These are phyloP conservation scores for Rapana venosa DNA, from an alignment of 2,888 invertebrate species.

Conservation along the genomic window DNA sequence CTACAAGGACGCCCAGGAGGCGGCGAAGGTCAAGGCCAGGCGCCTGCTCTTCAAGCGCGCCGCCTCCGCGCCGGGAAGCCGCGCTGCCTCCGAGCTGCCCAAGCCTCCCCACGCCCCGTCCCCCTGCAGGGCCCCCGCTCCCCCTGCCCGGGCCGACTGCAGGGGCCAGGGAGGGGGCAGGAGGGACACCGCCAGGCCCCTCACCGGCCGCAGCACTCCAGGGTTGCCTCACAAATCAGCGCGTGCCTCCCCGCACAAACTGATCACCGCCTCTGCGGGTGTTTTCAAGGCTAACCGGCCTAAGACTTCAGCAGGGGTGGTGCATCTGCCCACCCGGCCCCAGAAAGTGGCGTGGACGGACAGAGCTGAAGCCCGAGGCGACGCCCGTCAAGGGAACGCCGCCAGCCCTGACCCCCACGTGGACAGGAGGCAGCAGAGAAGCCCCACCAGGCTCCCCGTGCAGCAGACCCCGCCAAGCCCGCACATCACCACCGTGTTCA, in stretches of 20 bases:
- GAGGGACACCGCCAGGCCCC: neutral
- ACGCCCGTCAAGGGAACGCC: neutral
- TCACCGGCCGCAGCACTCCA: conserved; percentile 21
- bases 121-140: neutral
- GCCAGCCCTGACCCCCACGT: neutral
- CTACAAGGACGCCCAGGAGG: conserved; percentile 51
- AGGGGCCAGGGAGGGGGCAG: neutral
- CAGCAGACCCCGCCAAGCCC: neutral
- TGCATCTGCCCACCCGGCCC: neutral
- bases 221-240: neutral
- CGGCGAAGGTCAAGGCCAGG: conserved; percentile 10
- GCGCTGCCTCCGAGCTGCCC: neutral
- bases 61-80: neutral
- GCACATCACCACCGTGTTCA: conserved; percentile 4
- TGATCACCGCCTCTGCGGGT: neutral
- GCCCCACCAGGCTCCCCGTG: neutral
- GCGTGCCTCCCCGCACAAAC: neutral
- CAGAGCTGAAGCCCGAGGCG: neutral
- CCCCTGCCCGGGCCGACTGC: neutral
- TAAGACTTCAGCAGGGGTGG: neutral
- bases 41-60: conserved; percentile 1
- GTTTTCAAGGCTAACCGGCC: neutral
- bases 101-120: no score
- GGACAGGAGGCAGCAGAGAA: neutral
- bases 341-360: conserved; percentile 3